Conservation (phyloP, 2,113 vertebrate species). For the Sarotherodon lohbergeri region DNA sequence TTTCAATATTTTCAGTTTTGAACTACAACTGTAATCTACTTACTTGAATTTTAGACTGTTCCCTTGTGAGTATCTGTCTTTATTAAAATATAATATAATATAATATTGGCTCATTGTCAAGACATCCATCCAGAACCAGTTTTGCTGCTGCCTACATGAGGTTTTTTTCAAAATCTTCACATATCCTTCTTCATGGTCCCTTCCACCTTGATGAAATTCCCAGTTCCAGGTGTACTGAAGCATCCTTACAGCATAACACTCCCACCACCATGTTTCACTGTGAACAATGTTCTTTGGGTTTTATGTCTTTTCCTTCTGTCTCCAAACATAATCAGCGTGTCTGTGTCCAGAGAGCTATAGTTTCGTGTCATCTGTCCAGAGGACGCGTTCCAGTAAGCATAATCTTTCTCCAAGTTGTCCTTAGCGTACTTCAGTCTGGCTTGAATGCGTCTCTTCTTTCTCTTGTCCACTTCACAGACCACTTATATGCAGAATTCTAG, state of each 20-base stretch:
- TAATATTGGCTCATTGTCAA: not conserved
- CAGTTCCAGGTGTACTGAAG: not conserved
- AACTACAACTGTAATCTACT: not conserved
- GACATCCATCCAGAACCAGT: not conserved
- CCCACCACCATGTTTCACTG: not conserved
- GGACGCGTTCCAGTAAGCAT: not conserved
- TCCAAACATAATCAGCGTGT: not conserved
- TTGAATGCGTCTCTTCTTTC: not conserved
- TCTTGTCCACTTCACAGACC: not conserved
- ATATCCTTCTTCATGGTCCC: not conserved
- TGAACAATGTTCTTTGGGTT: not conserved
- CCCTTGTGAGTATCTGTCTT: not conserved
- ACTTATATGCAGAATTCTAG: not conserved
- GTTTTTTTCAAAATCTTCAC: not conserved
- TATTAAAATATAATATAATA: not conserved
- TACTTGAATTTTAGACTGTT: not conserved
- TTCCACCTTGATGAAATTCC: not conserved
- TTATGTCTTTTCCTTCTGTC: not conserved
- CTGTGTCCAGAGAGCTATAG: not conserved
- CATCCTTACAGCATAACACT: not conserved
- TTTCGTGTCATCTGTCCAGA: not conserved
- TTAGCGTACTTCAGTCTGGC: not conserved
- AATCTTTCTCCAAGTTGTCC: not conserved
- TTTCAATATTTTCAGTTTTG: not conserved
- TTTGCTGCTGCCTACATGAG: not conserved